Percentiles rank a stretch among this genome's conserved stretches.
phyloP scores from a whole-genome alignment of 2,113 vertebrate genomes.

The Equus quagga region DNA sequence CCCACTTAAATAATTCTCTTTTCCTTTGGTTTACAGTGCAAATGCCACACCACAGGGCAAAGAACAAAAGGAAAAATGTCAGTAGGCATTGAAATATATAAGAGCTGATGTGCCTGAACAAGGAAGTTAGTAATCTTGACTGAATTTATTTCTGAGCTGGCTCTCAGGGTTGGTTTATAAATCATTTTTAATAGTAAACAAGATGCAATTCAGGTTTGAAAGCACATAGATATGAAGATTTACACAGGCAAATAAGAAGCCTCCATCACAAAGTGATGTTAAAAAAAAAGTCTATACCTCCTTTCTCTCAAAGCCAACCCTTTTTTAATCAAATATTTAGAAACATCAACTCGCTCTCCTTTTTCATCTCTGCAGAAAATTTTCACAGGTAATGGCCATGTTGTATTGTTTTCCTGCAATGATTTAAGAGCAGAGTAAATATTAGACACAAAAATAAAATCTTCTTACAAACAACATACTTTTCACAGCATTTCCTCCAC shows the following conservation, averaged over 20 bases:
- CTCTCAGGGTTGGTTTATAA: constrained; percentile 45
- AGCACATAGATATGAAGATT: background rate
- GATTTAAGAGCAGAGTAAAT: constrained; percentile 54
- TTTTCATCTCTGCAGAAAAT: constrained; percentile 88
- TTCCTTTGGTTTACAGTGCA: constrained; percentile 25
- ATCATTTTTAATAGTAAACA: constrained; percentile 50
- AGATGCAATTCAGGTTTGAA: constrained; percentile 28
- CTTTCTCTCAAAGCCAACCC: constrained; percentile 93
- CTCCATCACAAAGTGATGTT: background rate
- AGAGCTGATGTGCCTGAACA: background rate
- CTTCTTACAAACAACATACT: background rate
- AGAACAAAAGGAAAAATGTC: background rate
- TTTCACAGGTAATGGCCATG: constrained; percentile 89
- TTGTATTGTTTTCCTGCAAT: constrained; percentile 85
- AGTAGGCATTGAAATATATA: background rate
- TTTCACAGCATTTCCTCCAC: background rate
- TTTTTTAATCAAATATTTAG: constrained; percentile 91
- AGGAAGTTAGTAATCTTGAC: constrained; percentile 35
- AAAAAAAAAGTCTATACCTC: constrained; percentile 82
- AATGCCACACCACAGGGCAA: constrained; percentile 16
- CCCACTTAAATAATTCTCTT: background rate
- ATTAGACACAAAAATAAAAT: constrained; percentile 59
- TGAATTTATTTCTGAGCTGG: constrained; percentile 4
- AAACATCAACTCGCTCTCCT: constrained; percentile 89
- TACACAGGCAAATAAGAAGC: background rate